Base-by-base conservation (phyloP, 1,140 invertebrate genomes). In the Nasonia vitripennis region DNA sequence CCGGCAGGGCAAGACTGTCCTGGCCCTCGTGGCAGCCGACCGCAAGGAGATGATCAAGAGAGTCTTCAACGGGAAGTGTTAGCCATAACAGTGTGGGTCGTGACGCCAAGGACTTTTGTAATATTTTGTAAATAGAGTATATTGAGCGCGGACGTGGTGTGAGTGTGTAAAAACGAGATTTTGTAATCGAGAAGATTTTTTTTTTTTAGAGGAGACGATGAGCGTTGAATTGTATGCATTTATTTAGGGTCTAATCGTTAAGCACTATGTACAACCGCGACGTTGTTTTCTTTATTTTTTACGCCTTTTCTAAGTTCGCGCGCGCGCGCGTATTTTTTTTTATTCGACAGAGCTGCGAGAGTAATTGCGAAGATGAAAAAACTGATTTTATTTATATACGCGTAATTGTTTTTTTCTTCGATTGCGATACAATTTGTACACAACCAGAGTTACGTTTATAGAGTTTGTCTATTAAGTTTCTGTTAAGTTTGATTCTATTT, bases 1-100 rank as follows among this genome's bases (percentile, higher is more conserved):
- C 81, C 77, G 81, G 0, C 87, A 90, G 20, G 90, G 89, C 0
- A 89, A 89, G 51, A 88, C 86, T 2, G 89, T 90, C 0, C 31
- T 91, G 10, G 88, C 84, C 0, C 87, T 91, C 3, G 88, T 88
- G 0, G 81, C 88, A 0, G 0, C 83, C 0, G 88, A 90, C 1
- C 88, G 90, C 31, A 90, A 89, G 17, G 84, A 89, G 10, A 12
- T 48, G 1, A 85, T 92, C 20, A 87, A 77, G 77, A 84, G 79
- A 2, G 86, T 91, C 23, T 88, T 91, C 23, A 81, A 78, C 27
- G 12, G 6, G 48, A 34, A 67, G 68, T 62, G 68, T 78, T 85
- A 75, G 34, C 34, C 41, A 12, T 17, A 12, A 7, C 10, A 20
- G 74, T 10, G 27, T 6, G 9, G 0, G 37, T 14, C 1, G 48